A percentile compares a stretch with the other conserved stretches of the same genome.
These are phyloP conservation scores for Alligator mississippiensis DNA, from an alignment of 2,113 vertebrate species.

Conservation along the genomic window DNA sequence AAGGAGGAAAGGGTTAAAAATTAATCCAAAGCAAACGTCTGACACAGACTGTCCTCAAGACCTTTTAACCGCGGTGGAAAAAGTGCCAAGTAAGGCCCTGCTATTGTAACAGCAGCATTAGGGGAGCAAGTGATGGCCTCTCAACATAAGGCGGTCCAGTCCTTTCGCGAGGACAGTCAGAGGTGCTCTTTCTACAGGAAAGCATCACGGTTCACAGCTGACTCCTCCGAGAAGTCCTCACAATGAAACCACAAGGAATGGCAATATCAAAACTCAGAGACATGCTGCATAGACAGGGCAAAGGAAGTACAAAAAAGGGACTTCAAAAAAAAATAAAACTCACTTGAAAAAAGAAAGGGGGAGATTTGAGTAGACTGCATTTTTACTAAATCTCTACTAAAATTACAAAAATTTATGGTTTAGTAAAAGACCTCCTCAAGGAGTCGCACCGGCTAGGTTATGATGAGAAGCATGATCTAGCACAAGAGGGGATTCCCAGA, in stretches of 20 bases:
- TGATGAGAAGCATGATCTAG: rapidly evolving
- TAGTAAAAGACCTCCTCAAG: not conserved
- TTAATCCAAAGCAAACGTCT: not conserved
- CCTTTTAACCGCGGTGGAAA: not conserved
- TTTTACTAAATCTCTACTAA: not conserved
- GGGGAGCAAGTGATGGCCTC: not conserved
- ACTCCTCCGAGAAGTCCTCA: not conserved
- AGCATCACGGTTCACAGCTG: not conserved
- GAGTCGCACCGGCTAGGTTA: not conserved
- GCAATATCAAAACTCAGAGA: rapidly evolving
- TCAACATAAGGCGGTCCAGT: slow-evolving; percentile 16
- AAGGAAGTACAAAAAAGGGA: not conserved
- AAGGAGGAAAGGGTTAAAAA: not conserved
- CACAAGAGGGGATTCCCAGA: not conserved
- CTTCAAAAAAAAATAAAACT: not conserved
- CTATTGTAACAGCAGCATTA: not conserved
- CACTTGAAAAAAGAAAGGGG: too few species aligned
- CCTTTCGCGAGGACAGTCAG: not conserved
- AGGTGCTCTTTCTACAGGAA: not conserved
- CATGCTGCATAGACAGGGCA: not conserved
- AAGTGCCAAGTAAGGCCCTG: not conserved
- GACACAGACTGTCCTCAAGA: not conserved
- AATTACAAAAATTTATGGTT: not conserved
- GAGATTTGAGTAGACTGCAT: rapidly evolving
- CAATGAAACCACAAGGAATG: not conserved